These are phyloP conservation scores for Lasioglossum figueresi DNA, from an alignment of 2,888 invertebrate genomes.

Conservation along the genomic window DNA sequence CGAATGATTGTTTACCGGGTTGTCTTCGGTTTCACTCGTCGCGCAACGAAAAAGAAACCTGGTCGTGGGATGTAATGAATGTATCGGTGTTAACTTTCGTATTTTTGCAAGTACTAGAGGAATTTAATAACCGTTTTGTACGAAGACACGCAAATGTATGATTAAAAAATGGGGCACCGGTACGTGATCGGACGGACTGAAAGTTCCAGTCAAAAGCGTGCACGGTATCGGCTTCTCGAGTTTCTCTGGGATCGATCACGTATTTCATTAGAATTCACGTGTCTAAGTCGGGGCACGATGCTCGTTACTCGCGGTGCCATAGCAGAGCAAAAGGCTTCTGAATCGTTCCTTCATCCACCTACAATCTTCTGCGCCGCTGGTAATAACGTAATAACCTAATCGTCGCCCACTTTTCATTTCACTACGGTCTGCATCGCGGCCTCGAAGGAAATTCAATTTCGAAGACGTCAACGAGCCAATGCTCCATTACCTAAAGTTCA, in stretches of 20 bases:
- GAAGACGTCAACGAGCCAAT: neutral
- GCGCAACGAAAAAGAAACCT: neutral
- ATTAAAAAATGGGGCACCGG: constrained; percentile 25
- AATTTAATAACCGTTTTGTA: constrained; percentile 41
- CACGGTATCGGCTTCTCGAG: constrained; percentile 46
- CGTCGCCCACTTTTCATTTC: constrained; percentile 34
- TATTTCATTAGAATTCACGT: constrained; percentile 77
- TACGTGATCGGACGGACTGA: constrained; percentile 72
- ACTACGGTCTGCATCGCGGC: neutral
- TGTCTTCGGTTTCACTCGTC: neutral
- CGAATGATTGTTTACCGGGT: neutral
- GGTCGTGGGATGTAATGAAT: constrained; percentile 11
- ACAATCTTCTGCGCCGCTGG: constrained; percentile 25
- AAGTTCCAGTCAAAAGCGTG: constrained; percentile 74
- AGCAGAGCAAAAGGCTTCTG: constrained; percentile 20
- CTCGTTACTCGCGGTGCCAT: constrained; percentile 50
- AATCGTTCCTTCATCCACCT: constrained; percentile 24
- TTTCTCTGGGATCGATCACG: constrained; percentile 80
- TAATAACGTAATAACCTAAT: constrained; percentile 54
- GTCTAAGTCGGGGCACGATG: constrained; percentile 1
- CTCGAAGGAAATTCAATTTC: neutral
- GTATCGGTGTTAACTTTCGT: constrained; percentile 14
- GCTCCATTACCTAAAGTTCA: neutral
- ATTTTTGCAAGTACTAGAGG: neutral
- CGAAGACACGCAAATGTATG: constrained; percentile 19